These are phyloP conservation scores for Octopus bimaculoides DNA, from an alignment of 1,140 invertebrate species.

Conservation along the genomic window DNA sequence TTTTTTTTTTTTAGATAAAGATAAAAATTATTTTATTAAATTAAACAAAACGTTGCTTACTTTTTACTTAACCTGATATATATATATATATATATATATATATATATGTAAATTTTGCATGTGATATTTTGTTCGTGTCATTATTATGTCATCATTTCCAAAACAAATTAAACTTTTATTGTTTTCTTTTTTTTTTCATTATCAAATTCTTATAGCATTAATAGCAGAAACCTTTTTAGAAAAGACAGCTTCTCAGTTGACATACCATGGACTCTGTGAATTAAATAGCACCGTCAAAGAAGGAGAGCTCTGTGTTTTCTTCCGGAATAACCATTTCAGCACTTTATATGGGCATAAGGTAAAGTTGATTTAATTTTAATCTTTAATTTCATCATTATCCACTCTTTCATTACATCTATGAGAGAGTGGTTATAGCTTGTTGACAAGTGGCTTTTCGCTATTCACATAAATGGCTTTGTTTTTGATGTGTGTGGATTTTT, in stretches of 20 bases:
- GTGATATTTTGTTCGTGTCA: background rate
- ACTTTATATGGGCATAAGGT: slow-evolving; percentile 63
- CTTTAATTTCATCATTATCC: too few relatives aligned
- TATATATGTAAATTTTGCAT: background rate
- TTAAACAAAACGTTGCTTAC: too few relatives aligned
- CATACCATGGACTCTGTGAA: slow-evolving; percentile 64
- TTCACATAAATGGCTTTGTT: too few relatives aligned
- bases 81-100: background rate
- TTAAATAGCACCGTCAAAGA: slow-evolving; percentile 59
- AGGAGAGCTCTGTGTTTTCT: slow-evolving; percentile 63
- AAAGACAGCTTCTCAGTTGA: slow-evolving; percentile 62
- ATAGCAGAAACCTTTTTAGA: slow-evolving; percentile 64
- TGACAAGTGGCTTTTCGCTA: too few relatives aligned
- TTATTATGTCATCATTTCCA: background rate
- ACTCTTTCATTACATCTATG: too few relatives aligned
- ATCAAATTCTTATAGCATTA: slow-evolving; percentile 41
- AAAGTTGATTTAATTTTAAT: slow-evolving; percentile 20
- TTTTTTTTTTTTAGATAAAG: too few relatives aligned
- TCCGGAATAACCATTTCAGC: slow-evolving; percentile 67
- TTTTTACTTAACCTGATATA: too few relatives aligned
- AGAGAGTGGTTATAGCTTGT: too few relatives aligned
- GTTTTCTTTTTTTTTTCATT: background rate
- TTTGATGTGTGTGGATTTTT: too few relatives aligned
- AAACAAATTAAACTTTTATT: background rate
- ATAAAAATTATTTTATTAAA: too few relatives aligned